phyloP scores from a whole-genome alignment of 2,113 vertebrate species.

The Caloenas nicobarica region DNA sequence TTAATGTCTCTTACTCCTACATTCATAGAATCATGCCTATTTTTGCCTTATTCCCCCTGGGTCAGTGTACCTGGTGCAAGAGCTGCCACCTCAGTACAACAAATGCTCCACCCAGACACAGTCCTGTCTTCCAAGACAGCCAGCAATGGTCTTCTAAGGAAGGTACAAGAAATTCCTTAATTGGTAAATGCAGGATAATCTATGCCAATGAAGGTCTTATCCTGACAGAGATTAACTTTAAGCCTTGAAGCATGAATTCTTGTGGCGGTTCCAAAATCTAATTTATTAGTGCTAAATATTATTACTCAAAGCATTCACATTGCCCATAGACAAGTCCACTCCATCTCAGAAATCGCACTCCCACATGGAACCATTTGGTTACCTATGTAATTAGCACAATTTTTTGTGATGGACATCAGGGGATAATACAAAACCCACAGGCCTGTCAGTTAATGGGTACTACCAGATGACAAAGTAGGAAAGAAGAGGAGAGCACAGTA shows the following conservation, averaged over 20 bases:
- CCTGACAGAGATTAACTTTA: constrained; percentile 17
- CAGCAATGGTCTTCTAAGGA: background rate
- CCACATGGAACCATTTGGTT: accelerated
- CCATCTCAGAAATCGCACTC: background rate
- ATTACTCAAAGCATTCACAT: background rate
- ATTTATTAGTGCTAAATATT: constrained; percentile 29
- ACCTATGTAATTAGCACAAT: background rate
- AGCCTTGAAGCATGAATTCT: constrained; percentile 3
- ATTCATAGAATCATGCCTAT: accelerated
- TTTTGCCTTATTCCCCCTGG: background rate
- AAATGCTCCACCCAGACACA: background rate
- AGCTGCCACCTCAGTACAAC: background rate
- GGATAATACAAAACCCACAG: background rate
- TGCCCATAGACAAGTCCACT: background rate
- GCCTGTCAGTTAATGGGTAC: background rate
- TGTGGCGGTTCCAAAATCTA: background rate
- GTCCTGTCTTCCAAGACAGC: background rate
- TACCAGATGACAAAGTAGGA: background rate
- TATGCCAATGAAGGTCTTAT: background rate
- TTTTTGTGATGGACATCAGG: background rate
- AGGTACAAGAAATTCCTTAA: background rate
- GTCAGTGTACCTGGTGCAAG: background rate
- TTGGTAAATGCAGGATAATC: background rate
- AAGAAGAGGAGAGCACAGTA: background rate
- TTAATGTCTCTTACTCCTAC: background rate